Base-by-base conservation (phyloP, 2,797 vertebrate species). In the Avahi laniger region DNA sequence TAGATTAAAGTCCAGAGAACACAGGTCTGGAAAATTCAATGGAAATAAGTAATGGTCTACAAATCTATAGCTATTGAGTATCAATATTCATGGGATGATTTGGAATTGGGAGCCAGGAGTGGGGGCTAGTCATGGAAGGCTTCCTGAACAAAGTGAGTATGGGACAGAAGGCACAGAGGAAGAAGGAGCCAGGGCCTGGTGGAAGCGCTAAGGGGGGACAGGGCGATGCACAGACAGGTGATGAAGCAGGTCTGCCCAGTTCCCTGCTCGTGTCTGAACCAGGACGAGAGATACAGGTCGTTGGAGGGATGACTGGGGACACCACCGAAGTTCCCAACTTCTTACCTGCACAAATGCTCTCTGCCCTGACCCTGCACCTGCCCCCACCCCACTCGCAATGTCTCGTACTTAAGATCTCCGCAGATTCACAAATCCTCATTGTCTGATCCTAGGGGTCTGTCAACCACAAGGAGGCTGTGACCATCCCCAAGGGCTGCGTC, bases 401-500 rank as follows among this genome's bases (percentile, higher is more conserved):
- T 73, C 18, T 57, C 18, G 43, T 6, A 72, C 57, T 84, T 22
- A 24, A 0, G 43, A 69, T 38, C 35, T 70, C 67, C 41, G 33
- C 81, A n/a, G 14, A 72, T 1, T 59, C 57, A 59, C 41, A 33
- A 20, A 73, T 24, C 22, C 65, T 84, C 17, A 2, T 12, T 89
- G 15, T 87, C 26, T 89, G 7, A 54, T 79, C 4, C 96, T 93
- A 99, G 98, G 93, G 98, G 24, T 76, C 43, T 24, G 30, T 80
- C 6, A 43, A 94, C 70, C 67, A 76, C 43, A 96, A 80, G 5
- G 86, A 97, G 90, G 35, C 88, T 38, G 41, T 98, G 15, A 96
- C 93, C 11, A 98, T 99, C 14, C 98, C 98, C 95, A 97, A 98
- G 83, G 97, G 97, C 96, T 99, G 98, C n/a, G 95, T 98, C 7